Base-by-base conservation (phyloP, 1,140 invertebrate genomes). In the Triops longicaudatus region DNA sequence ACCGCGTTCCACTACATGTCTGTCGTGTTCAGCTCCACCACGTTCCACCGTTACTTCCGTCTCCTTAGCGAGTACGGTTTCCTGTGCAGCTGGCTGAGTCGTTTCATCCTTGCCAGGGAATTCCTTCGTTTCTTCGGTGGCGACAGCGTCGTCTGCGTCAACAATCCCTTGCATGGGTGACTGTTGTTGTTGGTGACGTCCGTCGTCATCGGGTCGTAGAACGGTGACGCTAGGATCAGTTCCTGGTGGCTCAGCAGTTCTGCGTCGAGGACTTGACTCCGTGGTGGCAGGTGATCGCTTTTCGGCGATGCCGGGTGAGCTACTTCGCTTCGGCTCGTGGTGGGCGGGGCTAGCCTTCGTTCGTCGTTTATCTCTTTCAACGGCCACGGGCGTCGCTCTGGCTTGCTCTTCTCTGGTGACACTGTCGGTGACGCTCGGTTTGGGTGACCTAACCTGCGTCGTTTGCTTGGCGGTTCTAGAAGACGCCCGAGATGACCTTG, bases 201-300 rank as follows among this genome's bases (percentile, higher is more conserved):
- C 37, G 26, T 77, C 17, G 63, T 27, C 26, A 10, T n/a, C 50
- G 6, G 27, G 7, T 37, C 17, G 22, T 37, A 63, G 1, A 26
- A 27, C 12, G 37, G 26, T 12, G 14, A 28, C 14, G 77, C n/a
- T 7, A 76, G 14, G 22, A 74, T 76, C 72, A 78, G 28, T 72
- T 76, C 63, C 12, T 71, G 72, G 43, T 78, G 71, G 37, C 63
- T 78, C 74, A 78, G 75, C 14, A 75, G 77, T 22, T 73, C 72
- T 17, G 78, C 76, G 71, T 78, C 78, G 26, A 78, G 71, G 63
- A 77, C 76, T 77, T 77, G 71, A 78, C 79, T 78, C 73, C 75
- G 79, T 76, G 50, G 71, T 27, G 72, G 78, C n/a, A 22, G 77
- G 72, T 79, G 80, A 74, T 80, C 80, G 75, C 80, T 80, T 44